Evolutionary conservation across 2,113 vertebrate species (phyloP), one percentile per base, ranked within the genome.

Genomic region (Epinephelus fuscoguttatus): DNA sequence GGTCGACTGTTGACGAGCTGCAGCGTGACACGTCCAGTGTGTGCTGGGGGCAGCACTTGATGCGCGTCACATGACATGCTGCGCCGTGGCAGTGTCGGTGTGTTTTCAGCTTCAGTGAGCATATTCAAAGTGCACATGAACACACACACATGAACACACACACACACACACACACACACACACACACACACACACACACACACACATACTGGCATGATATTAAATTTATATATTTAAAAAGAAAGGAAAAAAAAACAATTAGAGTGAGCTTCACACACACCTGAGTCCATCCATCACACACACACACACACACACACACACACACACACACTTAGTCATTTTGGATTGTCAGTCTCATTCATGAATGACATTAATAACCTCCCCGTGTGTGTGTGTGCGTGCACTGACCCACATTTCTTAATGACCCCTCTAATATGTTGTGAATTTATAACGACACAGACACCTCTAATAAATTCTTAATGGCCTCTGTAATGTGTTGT

Each of bases 371-470:
- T 83, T 78, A 78, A 84, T 76, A 83, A 80, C 67, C 42, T 62
- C 8, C 12, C 30, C 47, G 1, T 30, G 17, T 71, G 23, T 21
- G 55, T 23, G 25, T 56, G 72, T 21, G 55, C 66, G 72, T 33
- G 77, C 14, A 57, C 45, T 85, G 84, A 87, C 90, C 90, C 78
- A 89, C 42, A 87, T 89, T 74, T 47, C 61, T 11, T 82, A 87
- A 90, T 57, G 84, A 67, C 71, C 56, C 52, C 59, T 75, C 60
- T 82, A 50, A 88, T 86, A 81, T 45, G 62, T 85, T 73, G 80
- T 70, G 76, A 78, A 78, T 91, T 81, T 74, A 73, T 76, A 86
- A 77, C 21, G 3, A 66, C 78, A 80, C 13, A 2, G 67, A 87
- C 82, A 82, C 67, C 59, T 78, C 70, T 83, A 62, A 87, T 84